Base-by-base conservation (phyloP, 2,888 invertebrate species). In the Petrolisthes cinctipes region DNA sequence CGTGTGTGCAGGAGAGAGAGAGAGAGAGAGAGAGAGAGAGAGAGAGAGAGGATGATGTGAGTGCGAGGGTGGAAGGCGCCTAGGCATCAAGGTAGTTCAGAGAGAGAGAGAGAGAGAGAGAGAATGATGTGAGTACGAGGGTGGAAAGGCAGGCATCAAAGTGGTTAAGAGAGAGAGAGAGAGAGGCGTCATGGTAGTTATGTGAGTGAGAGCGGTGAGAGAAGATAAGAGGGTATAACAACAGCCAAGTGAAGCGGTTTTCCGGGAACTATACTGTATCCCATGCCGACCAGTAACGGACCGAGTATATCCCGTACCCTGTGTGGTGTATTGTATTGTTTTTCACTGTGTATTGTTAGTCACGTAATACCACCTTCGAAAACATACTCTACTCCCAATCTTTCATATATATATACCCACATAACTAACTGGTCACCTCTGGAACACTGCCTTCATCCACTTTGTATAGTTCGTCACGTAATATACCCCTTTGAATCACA, bases 91-190 rank as follows among this genome's bases (percentile, higher is more conserved):
- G 53, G 78, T n/a, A 23, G 51, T 37, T 51, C 14, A 75, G 75
- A 75, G 73, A 73, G 73, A 73, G 73, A 73, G 73, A 73, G 73
- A 73, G n/a, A 17, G 71, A n/a, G 53, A 37, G 53, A 75, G 14
- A 20, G 23, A 37, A 53, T 51, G 9, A 9, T 23, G 23, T 75
- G 23, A 14, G 20, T 75, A 51, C 75, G 9, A 51, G 14, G 75
- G 7, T 6, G 75, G 53, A 53, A 75, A 53, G 53, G 75, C 37
- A 53, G 53, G 75, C 37, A 53, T 51, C 51, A 75, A 53, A 37
- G 78, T n/a, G 75, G 51, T 37, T 51, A 51, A 75, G 75, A 75
- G 73, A 73, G 73, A 73, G 73, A 73, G 73, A 73, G 73, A 73
- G 37, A 37, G 37, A 37, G 37, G 37, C 37, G 37, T 37, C 37